Percentiles rank a stretch among this genome's conserved stretches.
Conservation (phyloP, 2,888 invertebrate genomes). For the Apomyelois bistriatella region DNA sequence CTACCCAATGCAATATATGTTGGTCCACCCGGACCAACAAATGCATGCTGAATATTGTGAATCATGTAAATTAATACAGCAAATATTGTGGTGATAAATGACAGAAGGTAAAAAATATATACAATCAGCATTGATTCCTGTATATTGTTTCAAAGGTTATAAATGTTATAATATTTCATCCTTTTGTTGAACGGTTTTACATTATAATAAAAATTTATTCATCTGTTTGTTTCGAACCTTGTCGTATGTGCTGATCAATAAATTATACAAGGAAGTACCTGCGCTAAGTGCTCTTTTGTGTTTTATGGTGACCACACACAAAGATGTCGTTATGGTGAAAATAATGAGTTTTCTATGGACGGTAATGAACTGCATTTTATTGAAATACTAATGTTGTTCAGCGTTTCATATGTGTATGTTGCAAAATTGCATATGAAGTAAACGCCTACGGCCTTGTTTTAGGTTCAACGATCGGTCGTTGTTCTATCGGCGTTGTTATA, state of each 20-base stretch:
- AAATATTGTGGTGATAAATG: too few relatives aligned
- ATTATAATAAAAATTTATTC: not conserved
- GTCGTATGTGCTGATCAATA: conserved; percentile 22
- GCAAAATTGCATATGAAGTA: not conserved
- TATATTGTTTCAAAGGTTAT: too few relatives aligned
- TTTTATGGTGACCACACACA: conserved; percentile 28
- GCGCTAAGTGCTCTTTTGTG: conserved; percentile 19
- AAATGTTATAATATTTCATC: too few relatives aligned
- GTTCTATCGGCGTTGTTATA: not conserved
- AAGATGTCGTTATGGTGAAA: not conserved
- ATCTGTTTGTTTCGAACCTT: not conserved
- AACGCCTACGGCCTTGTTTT: not conserved
- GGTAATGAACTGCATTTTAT: not conserved
- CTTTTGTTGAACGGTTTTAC: not conserved
- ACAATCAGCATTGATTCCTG: too few relatives aligned
- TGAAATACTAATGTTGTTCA: not conserved
- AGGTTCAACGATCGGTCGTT: not conserved
- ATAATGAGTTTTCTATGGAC: too few relatives aligned
- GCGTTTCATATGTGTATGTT: not conserved
- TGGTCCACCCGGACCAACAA: too few relatives aligned
- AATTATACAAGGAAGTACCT: conserved; percentile 22
- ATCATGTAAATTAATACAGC: too few relatives aligned
- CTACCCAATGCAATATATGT: too few relatives aligned
- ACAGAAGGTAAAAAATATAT: too few relatives aligned
- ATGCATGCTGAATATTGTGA: too few relatives aligned